Base-by-base conservation (phyloP, 2,113 vertebrate species). In the Ornithorhynchus anatinus region DNA sequence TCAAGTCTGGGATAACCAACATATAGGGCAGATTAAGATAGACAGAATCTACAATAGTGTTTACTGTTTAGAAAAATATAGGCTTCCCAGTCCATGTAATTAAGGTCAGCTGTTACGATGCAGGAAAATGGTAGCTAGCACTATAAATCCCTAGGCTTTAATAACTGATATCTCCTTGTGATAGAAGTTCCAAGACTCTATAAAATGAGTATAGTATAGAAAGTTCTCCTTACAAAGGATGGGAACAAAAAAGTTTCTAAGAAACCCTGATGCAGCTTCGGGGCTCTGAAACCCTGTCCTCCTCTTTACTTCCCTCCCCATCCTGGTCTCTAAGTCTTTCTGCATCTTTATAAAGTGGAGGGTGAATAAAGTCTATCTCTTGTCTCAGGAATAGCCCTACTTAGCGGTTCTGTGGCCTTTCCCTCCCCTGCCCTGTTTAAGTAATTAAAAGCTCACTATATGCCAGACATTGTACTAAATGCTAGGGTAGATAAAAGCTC, bases 111-210 rank as follows among this genome's bases (percentile, higher is more conserved):
- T n/a, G 29, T 17, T 5, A 8, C 7, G 17, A 19, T 40, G 4
- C 9, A 6, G 6, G 20, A 5, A 8, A 16, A 4, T 5, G 5
- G 16, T 10, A 27, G 31, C 40, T 43, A 20, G 19, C 10, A 27
- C 17, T 3, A 0, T 15, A 20, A 25, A 5, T 2, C 6, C 1
- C 4, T 35, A 29, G 20, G 1, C 3, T 11, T 33, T 6, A 33
- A 29, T 16, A 53, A 27, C 13, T 35, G 10, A 20, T 6, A 17
- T 14, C 53, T 48, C 23, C 22, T 37, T n/a, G n/a, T n/a, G n/a
- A n/a, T n/a, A 50, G 29, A 20, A 0, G 7, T 12, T 2, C 17
- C 10, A 4, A 38, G 54, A 17, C 16, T 53, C 44, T 40, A 23
- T 8, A 2, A 23, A 38, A 38, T 50, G n/a, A 16, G 8, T 5